phyloP scores from a whole-genome alignment of 2,113 vertebrate species.

The Cynocephalus volans region DNA sequence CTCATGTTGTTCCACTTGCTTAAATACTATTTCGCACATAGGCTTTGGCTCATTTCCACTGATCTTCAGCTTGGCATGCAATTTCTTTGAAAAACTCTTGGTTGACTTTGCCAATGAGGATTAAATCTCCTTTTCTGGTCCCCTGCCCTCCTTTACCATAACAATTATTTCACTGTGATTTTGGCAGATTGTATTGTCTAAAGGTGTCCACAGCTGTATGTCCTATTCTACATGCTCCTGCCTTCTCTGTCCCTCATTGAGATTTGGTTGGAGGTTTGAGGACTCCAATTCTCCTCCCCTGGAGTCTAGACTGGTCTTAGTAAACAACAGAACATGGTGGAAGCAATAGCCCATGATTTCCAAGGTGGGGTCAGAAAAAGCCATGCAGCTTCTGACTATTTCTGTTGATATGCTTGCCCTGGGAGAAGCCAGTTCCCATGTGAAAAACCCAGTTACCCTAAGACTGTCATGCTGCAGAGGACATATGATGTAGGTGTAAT shows the following conservation, averaged over 20 bases:
- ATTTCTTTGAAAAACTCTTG: conserved; percentile 33
- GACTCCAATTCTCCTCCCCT: not conserved
- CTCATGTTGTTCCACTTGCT: conserved; percentile 1
- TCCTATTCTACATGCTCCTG: not conserved
- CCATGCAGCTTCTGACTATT: not conserved
- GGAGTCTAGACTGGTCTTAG: not conserved
- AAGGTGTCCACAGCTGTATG: not conserved
- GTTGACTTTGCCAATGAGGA: not conserved
- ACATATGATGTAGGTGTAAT: not conserved
- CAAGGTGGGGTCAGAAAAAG: not conserved
- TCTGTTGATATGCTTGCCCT: not conserved
- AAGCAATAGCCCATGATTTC: not conserved
- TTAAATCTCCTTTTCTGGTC: not conserved
- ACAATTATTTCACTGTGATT: not conserved
- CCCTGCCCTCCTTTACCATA: not conserved
- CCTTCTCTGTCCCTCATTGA: not conserved
- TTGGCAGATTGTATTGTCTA: not conserved
- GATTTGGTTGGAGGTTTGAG: not conserved
- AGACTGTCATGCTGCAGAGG: not conserved
- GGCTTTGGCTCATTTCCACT: not conserved
- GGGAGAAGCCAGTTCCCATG: not conserved
- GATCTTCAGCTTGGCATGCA: not conserved
- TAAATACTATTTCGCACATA: not conserved
- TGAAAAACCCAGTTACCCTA: not conserved
- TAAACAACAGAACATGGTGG: not conserved